phyloP scores from a whole-genome alignment of 2,888 invertebrate species.

The Aspidapion aeneum region DNA sequence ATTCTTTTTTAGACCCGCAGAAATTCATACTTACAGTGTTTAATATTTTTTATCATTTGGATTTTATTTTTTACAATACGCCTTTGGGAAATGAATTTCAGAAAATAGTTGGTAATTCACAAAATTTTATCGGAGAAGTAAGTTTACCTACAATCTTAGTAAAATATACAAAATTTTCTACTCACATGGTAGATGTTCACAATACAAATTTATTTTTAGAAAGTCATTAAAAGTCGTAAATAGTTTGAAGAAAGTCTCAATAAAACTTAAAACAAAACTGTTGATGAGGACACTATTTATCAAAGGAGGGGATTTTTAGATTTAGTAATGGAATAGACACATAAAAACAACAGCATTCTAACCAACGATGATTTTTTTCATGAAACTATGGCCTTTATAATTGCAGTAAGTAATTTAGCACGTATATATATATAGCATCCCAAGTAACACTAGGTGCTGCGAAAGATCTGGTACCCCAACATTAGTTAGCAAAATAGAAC shows the following conservation, averaged over 20 bases:
- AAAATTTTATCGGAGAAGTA: not conserved
- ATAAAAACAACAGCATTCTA: slow-evolving; percentile 46
- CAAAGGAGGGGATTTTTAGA: not conserved
- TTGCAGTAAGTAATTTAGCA: slow-evolving; percentile 50
- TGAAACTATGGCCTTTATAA: slow-evolving; percentile 60
- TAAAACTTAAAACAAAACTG: not conserved
- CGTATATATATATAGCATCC: not conserved
- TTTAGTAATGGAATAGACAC: not conserved
- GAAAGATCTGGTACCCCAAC: too few species aligned
- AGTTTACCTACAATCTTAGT: too few species aligned
- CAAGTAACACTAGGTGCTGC: not conserved
- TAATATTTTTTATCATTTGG: not conserved
- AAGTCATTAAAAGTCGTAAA: not conserved
- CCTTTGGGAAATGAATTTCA: not conserved
- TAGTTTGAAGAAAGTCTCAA: not conserved
- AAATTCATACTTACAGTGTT: not conserved
- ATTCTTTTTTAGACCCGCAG: not conserved
- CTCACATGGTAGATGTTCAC: too few species aligned
- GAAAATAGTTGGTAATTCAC: not conserved
- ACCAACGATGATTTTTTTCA: slow-evolving; percentile 57
- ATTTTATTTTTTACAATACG: not conserved
- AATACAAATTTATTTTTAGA: too few species aligned
- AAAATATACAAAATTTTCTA: too few species aligned
- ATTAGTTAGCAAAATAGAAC: too few species aligned
- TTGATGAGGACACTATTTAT: not conserved